Evolutionary conservation across 2,797 vertebrate species (phyloP).

Genomic region (Alosa sapidissima): DNA sequence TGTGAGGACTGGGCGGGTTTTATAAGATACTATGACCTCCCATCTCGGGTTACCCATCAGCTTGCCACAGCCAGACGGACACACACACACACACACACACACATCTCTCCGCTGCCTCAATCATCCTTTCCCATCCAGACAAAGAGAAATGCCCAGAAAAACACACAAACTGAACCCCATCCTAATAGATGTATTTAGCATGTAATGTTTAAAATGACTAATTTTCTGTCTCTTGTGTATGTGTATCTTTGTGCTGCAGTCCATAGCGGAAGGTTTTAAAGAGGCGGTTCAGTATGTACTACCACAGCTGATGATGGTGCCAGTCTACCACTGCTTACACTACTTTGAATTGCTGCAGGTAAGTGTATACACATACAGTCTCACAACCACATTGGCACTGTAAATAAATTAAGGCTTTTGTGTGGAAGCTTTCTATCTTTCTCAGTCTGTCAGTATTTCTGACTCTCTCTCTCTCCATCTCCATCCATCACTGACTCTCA

Average conservation of each 20-base stretch:
- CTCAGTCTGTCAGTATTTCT: neutral
- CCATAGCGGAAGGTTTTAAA: slow-evolving; percentile 92
- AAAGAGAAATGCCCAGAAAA: neutral
- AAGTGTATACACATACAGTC: slow-evolving; percentile 37
- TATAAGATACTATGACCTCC: slow-evolving; percentile 65
- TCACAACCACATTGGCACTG: neutral
- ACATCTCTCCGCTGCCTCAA: neutral
- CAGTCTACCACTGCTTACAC: slow-evolving; percentile 97
- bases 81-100: neutral
- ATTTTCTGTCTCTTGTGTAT: slow-evolving; percentile 35
- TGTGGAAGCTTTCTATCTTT: neutral
- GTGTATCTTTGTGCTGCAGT: slow-evolving; percentile 70
- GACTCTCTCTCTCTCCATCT: neutral
- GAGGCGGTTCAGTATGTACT: slow-evolving; percentile 95
- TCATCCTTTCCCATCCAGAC: neutral
- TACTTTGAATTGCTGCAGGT: slow-evolving; percentile 98
- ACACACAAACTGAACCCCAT: neutral
- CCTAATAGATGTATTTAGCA: slow-evolving; percentile 36
- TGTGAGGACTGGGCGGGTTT: slow-evolving; percentile 64
- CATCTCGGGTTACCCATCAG: slow-evolving; percentile 60
- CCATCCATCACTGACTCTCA: neutral
- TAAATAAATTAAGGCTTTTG: neutral
- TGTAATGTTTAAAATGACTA: neutral
- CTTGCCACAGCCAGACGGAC: slow-evolving; percentile 34
- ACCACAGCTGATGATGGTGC: slow-evolving; percentile 94